Evolutionary conservation across 2,797 vertebrate species (phyloP).

Genomic region (Syngnathus acus): DNA sequence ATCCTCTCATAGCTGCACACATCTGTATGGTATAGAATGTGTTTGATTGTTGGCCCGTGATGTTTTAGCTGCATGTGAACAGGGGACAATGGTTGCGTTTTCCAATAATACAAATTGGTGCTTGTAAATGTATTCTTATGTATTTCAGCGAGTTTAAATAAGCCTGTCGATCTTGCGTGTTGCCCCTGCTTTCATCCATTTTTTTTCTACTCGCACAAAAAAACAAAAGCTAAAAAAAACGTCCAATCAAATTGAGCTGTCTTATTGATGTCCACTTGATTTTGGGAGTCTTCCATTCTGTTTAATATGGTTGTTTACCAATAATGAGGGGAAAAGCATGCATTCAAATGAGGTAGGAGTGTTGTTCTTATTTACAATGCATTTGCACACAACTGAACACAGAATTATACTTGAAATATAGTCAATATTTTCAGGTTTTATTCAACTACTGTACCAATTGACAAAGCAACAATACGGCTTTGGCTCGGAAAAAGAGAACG

Average conservation of each 20-base stretch:
- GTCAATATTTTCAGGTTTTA: constrained; percentile 46
- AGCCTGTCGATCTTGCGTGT: constrained; percentile 54
- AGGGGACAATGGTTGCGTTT: constrained; percentile 45
- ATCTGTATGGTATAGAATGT: constrained; percentile 29
- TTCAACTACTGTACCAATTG: constrained; percentile 21
- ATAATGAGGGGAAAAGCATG: constrained; percentile 38
- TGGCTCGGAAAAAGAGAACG: constrained; percentile 2
- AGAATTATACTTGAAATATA: constrained; percentile 60
- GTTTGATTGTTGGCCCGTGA: constrained; percentile 39
- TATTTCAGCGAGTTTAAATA: constrained; percentile 52
- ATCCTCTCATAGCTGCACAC: constrained; percentile 25
- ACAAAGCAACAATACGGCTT: constrained; percentile 30
- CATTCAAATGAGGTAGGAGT: constrained; percentile 38
- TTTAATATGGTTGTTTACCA: constrained; percentile 31
- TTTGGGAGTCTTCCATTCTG: constrained; percentile 64
- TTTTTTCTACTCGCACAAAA: constrained; percentile 16
- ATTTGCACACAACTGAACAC: constrained; percentile 56
- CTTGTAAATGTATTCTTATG: constrained; percentile 64
- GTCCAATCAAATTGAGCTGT: constrained; percentile 60
- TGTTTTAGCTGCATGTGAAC: constrained; percentile 68
- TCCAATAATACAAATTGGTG: constrained; percentile 41
- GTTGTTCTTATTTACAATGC: constrained; percentile 48
- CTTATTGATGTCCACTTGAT: constrained; percentile 73
- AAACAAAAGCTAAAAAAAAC: constrained; percentile 42
- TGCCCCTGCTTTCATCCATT: constrained; percentile 27